Base-by-base conservation (phyloP, 1,140 invertebrate species). In the Drosophila pachea region DNA sequence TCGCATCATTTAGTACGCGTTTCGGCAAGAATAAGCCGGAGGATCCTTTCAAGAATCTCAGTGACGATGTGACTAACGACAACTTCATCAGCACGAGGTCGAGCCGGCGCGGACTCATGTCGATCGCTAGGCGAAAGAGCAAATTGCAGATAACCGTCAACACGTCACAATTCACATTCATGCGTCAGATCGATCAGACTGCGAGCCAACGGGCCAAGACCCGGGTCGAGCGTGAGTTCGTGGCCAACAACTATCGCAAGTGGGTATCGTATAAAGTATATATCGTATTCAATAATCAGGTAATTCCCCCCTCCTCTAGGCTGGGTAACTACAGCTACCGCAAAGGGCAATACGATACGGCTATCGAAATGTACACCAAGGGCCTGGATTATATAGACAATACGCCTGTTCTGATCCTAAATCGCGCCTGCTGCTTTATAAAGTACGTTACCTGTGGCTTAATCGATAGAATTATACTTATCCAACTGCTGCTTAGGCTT, bases 341-440 rank as follows among this genome's bases (percentile, higher is more conserved):
- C 6, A 64, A 31, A 0, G 14, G 42, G 4, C 56, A 32, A 11
- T 79, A 33, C n/a, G 47, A 35, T 0, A 7, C 0, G 14, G 79
- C 79, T 12, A 50, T 68, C 5, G 11, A 50, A 0, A 32, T 65
- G 4, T 84, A 84, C 9, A 68, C 35, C 7, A 68, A 56, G 35
- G 79, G 76, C 0, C 14, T 84, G 35, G 6, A 47, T 0, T 71
- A 76, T 31, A 53, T 84, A 1, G 45, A 43, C 0, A 69, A 84
- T 63, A 71, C 81, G 0, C 66, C 73, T 4, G 79, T 84, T 4
- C 50, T 84, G 2, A 79, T 79, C 42, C 22, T 86, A 0, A 84
- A 84, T 68, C 73, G 73, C 0, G 73, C 73, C 11, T 48, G 72
- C 7, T 76, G 69, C 8, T 49, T 49, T 12, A 48, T 79, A 1